phyloP scores from a whole-genome alignment of 2,113 vertebrate genomes.

The Azemiops feae region DNA sequence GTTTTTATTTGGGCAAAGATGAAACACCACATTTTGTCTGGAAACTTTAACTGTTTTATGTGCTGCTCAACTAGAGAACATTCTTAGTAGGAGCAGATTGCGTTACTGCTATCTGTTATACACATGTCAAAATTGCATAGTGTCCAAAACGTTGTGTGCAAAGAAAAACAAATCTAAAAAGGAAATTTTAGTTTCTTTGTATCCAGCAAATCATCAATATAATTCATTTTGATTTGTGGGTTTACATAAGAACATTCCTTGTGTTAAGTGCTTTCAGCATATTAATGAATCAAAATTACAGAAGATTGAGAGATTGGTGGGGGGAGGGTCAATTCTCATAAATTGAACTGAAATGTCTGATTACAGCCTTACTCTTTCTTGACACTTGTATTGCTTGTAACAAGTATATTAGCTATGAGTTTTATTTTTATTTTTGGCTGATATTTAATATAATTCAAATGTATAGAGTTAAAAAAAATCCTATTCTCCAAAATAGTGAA shows the following conservation, averaged over 20 bases:
- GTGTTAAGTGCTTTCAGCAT: neutral
- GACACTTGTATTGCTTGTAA: neutral
- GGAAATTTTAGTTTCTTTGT: neutral
- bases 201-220: neutral
- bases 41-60: slow-evolving; percentile 43
- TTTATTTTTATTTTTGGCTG: slow-evolving; percentile 40
- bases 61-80: slow-evolving; percentile 37
- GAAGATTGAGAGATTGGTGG: slow-evolving; percentile 26
- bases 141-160: neutral
- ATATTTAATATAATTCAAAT: slow-evolving; percentile 30
- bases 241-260: neutral
- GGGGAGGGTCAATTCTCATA: neutral
- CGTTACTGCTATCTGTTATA: slow-evolving; percentile 46
- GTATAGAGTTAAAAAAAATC: slow-evolving; percentile 31
- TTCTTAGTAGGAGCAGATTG: slow-evolving; percentile 39
- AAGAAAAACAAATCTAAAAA: neutral
- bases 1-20: slow-evolving; percentile 38
- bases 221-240: neutral
- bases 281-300: neutral
- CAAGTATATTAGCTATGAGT: slow-evolving; percentile 39
- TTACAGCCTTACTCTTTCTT: neutral
- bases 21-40: slow-evolving; percentile 46
- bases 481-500: neutral
- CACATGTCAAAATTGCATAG: slow-evolving; percentile 53
- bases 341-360: neutral